These are phyloP conservation scores for Cossypha polioptera DNA, from an alignment of 2,797 vertebrate genomes.

Conservation along the genomic window DNA sequence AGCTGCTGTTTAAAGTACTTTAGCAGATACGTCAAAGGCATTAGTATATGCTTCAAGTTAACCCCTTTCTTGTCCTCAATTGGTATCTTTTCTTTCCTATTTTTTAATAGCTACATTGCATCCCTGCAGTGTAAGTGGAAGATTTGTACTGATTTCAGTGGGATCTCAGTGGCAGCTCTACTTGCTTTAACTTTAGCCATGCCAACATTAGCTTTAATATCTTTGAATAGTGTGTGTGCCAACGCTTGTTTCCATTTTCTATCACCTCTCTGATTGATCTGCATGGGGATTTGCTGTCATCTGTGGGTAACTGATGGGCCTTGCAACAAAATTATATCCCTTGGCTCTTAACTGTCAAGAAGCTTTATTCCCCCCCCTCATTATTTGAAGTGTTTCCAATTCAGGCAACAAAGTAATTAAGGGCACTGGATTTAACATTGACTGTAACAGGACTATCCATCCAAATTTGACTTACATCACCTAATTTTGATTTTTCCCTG, in stretches of 20 bases:
- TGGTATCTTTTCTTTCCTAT: not conserved
- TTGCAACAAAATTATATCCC: constrained; percentile 23
- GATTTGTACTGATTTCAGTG: not conserved
- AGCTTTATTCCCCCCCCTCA: not conserved
- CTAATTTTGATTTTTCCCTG: constrained; percentile 45
- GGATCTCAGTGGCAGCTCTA: not conserved
- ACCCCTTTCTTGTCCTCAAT: not conserved
- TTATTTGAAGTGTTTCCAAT: constrained; percentile 45
- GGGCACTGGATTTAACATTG: constrained; percentile 31
- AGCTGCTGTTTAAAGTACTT: not conserved
- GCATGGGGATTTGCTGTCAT: constrained; percentile 10
- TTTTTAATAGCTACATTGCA: not conserved
- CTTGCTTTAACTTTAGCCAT: constrained; percentile 27
- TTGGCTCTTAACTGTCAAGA: constrained; percentile 18
- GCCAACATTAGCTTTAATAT: not conserved
- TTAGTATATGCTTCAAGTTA: not conserved
- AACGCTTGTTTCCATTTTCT: constrained; percentile 21
- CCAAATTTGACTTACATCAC: constrained; percentile 51
- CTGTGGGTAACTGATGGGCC: constrained; percentile 27
- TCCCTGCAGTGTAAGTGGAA: not conserved
- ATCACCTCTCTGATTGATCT: constrained; percentile 6
- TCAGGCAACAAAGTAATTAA: constrained; percentile 63
- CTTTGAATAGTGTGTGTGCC: constrained; percentile 15
- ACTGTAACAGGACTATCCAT: constrained; percentile 44
- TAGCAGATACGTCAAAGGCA: not conserved